Percentiles rank a stretch among this genome's conserved stretches.
These are phyloP conservation scores for Antedon mediterranea DNA, from an alignment of 53 echinoderm and acorn worm species.

Conservation along the genomic window DNA sequence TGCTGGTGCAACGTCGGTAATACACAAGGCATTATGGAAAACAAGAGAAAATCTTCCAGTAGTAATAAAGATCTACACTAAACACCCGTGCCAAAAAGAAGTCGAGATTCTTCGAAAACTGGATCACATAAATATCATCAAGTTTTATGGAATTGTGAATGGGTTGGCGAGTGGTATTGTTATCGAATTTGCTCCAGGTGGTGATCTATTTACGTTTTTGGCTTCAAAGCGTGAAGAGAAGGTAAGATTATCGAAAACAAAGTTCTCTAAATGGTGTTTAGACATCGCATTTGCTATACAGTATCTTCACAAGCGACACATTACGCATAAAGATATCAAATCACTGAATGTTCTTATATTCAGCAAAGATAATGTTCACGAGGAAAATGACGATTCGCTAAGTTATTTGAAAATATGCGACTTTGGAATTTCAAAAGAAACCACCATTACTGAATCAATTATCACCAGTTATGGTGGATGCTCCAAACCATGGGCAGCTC, in stretches of 20 bases:
- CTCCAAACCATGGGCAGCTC: neutral
- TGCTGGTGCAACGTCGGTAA: neutral
- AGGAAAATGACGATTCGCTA: neutral
- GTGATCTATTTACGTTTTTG: neutral
- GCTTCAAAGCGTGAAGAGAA: neutral
- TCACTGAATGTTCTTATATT: neutral
- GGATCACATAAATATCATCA: neutral
- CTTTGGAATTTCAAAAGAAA: neutral
- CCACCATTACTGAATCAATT: neutral
- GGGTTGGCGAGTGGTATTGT: neutral
- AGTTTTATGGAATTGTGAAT: neutral
- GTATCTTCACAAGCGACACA: neutral
- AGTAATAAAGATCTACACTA: neutral
- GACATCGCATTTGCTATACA: neutral
- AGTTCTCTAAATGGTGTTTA: neutral
- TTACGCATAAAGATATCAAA: neutral
- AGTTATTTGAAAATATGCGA: neutral
- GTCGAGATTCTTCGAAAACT: neutral
- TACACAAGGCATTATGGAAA: neutral
- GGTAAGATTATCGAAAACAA: too few species aligned
- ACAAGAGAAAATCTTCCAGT: neutral
- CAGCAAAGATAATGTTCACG: neutral
- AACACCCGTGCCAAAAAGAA: neutral
- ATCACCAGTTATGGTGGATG: neutral
- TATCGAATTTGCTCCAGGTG: neutral